A percentile compares a stretch with the other conserved stretches of the same genome.
Conservation (phyloP, 2,888 invertebrate genomes). For the Caenorhabditis japonica region DNA sequence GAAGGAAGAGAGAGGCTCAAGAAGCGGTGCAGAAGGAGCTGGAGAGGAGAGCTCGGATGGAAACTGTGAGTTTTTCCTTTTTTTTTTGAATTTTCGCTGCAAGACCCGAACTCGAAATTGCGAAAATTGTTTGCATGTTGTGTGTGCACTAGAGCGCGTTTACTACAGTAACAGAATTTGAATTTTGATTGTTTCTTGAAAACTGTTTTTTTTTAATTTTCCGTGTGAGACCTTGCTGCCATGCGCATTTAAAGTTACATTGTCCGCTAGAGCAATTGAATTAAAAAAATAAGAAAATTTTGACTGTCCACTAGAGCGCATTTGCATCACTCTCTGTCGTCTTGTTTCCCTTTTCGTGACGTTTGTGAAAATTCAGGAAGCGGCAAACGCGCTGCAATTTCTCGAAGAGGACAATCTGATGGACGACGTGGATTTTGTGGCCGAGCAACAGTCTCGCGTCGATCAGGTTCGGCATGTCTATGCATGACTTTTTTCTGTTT, state of each 20-base stretch:
- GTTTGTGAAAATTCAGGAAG: slow-evolving; percentile 48
- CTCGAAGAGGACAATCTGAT: slow-evolving; percentile 44
- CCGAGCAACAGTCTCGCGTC: slow-evolving; percentile 23
- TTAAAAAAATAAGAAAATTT: no score
- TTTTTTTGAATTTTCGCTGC: no score
- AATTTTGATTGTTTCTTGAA: no score
- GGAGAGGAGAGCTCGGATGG: slow-evolving; percentile 22
- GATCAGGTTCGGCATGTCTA: slow-evolving; percentile 32
- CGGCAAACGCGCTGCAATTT: slow-evolving; percentile 26
- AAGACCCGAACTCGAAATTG: no score
- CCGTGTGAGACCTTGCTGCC: neutral
- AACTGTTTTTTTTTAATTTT: neutral
- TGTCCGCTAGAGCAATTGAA: no score
- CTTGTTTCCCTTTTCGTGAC: no score
- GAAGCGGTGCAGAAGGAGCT: slow-evolving; percentile 22
- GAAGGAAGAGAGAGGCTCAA: slow-evolving; percentile 17
- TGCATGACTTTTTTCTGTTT: slow-evolving; percentile 6
- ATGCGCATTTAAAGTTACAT: no score
- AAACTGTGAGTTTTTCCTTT: slow-evolving; percentile 16
- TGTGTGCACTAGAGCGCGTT: no score
- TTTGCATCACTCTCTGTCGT: no score
- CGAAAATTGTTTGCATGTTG: no score
- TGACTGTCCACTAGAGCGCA: no score
- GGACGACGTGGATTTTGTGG: slow-evolving; percentile 43
- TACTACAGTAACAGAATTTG: no score